Percentiles rank a stretch among this genome's conserved stretches.
Evolutionary conservation across 2,797 vertebrate genomes (phyloP).

Genomic region (Anguilla megastoma): DNA sequence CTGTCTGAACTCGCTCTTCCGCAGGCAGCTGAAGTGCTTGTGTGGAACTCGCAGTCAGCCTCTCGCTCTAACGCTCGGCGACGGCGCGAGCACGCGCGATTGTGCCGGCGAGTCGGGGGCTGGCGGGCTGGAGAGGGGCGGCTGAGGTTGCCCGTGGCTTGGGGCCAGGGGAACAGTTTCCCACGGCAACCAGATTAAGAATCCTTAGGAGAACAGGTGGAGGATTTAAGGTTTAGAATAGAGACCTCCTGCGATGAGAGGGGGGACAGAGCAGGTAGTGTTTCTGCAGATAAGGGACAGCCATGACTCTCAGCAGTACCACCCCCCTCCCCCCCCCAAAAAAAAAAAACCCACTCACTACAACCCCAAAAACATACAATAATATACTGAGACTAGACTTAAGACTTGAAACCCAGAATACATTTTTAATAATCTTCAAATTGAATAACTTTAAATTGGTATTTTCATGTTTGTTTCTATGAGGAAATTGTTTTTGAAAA

Average conservation of each 20-base stretch:
- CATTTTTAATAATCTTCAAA: conserved; percentile 4
- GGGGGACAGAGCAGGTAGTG: conserved; percentile 39
- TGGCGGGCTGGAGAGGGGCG: background rate
- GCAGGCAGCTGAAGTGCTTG: background rate
- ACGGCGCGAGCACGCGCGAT: background rate
- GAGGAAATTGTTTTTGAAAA: background rate
- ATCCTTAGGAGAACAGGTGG: conserved; percentile 34
- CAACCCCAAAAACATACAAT: background rate
- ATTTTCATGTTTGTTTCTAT: background rate
- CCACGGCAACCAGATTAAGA: conserved; percentile 42
- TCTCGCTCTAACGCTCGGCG: background rate
- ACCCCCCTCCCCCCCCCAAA: conserved; percentile 16
- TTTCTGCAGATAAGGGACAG: conserved; percentile 47
- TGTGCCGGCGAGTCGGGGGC: background rate
- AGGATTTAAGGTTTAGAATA: conserved; percentile 45
- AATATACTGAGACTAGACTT: background rate
- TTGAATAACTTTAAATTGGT: background rate
- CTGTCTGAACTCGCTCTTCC: background rate
- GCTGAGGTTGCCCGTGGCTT: conserved; percentile 27
- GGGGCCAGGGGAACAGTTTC: conserved; percentile 34
- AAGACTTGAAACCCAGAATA: background rate
- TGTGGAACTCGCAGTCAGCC: background rate
- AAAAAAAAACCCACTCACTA: no score
- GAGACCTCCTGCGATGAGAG: conserved; percentile 46
- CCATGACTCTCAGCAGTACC: conserved; percentile 37